phyloP scores from a whole-genome alignment of 2,888 invertebrate species.

The Xestia rhomboidea region DNA sequence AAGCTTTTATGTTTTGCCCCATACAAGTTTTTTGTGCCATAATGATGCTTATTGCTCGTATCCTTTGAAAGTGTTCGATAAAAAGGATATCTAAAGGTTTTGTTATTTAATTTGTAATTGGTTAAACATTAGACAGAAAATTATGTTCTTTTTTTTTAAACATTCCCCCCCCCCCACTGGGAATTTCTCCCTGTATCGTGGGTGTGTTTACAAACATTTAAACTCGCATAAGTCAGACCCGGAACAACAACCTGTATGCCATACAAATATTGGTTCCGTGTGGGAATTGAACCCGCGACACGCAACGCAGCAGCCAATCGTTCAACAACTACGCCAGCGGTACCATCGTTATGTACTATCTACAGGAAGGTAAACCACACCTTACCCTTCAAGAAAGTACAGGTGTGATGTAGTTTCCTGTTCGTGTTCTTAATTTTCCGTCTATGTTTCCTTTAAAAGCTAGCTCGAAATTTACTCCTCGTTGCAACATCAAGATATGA shows the following conservation, averaged over 20 bases:
- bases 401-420: background rate
- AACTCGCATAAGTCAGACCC: no score
- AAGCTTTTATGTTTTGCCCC: constrained; percentile 73
- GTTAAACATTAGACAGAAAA: constrained; percentile 7
- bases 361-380: background rate
- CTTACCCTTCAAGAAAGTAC: background rate
- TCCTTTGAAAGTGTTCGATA: constrained; percentile 55
- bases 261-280: no score
- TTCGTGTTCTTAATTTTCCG: background rate
- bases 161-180: no score
- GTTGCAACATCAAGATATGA: background rate
- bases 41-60: constrained; percentile 49
- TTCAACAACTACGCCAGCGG: no score
- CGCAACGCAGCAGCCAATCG: no score
- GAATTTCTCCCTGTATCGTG: no score
- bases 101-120: constrained; percentile 45
- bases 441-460: background rate
- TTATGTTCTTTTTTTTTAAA: background rate
- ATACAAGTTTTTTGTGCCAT: constrained; percentile 60
- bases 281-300: no score
- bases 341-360: background rate
- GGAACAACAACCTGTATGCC: no score
- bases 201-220: no score
- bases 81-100: constrained; percentile 41
- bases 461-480: no score